A percentile compares a stretch with the other conserved stretches of the same genome.
These are phyloP conservation scores for Champsocephalus esox DNA, from an alignment of 2,797 vertebrate genomes.

Conservation along the genomic window DNA sequence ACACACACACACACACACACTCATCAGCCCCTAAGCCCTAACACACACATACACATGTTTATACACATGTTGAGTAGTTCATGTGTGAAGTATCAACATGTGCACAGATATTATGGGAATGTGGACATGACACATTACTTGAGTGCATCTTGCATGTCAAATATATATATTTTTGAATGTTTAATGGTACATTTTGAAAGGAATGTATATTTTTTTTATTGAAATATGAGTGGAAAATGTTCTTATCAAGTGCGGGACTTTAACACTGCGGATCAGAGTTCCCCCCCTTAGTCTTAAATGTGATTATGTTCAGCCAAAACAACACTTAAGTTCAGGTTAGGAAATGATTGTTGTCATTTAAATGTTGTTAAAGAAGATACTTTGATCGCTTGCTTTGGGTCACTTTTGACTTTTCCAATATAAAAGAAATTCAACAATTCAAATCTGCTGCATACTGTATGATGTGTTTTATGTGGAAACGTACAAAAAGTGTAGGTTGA, in stretches of 20 bases:
- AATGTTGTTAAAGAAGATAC: no score
- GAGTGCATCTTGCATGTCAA: not conserved
- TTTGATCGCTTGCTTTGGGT: no score
- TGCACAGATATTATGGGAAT: not conserved
- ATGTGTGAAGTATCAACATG: not conserved
- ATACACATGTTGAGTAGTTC: slow-evolving; percentile 2
- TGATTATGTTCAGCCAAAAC: not conserved
- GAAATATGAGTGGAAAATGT: not conserved
- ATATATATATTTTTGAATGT: not conserved
- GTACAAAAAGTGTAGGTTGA: slow-evolving; percentile 11
- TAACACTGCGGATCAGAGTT: not conserved
- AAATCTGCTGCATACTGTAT: not conserved
- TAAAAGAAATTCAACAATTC: not conserved
- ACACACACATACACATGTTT: slow-evolving; percentile 13
- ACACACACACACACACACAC: not conserved
- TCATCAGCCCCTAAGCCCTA: not conserved
- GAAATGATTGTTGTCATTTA: no score
- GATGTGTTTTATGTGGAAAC: not conserved
- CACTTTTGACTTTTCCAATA: no score
- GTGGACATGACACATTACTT: not conserved
- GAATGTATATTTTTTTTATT: not conserved
- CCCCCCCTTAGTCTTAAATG: no score
- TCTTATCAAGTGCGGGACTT: not conserved
- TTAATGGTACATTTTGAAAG: not conserved
- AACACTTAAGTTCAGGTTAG: not conserved